Evolutionary conservation across 1,140 invertebrate genomes (phyloP).

Genomic region (Teleopsis dalmanni): DNA sequence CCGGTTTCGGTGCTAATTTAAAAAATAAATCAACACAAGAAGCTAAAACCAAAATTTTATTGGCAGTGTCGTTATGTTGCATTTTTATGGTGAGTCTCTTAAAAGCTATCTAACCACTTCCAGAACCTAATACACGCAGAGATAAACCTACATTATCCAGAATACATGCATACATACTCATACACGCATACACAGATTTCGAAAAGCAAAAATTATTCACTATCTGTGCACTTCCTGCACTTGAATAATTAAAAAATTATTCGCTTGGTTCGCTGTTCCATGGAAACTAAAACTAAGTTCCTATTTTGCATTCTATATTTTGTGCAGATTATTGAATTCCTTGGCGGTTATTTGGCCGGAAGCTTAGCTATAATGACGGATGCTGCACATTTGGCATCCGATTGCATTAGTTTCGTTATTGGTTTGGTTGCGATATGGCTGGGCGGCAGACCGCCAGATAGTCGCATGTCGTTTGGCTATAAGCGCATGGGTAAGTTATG

Average conservation of each 20-base stretch:
- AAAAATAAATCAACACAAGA: constrained; percentile 47
- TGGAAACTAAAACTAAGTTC: not conserved
- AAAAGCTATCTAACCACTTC: not conserved
- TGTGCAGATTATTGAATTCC: constrained; percentile 56
- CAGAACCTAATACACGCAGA: too few relatives aligned
- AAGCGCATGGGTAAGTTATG: constrained; percentile 61
- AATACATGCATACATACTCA: too few relatives aligned
- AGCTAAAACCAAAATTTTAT: constrained; percentile 51
- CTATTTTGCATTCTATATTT: constrained; percentile 12
- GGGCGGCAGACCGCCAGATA: constrained; percentile 56
- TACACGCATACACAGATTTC: too few relatives aligned
- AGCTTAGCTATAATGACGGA: constrained; percentile 78
- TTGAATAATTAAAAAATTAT: constrained; percentile 4
- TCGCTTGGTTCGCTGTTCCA: not conserved
- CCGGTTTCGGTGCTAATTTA: constrained; percentile 36
- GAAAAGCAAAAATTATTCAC: constrained; percentile 2
- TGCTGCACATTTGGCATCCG: constrained; percentile 75
- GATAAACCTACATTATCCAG: too few relatives aligned
- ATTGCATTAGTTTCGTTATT: constrained; percentile 74
- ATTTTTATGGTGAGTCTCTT: constrained; percentile 55
- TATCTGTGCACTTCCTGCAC: not conserved
- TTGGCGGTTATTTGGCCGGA: constrained; percentile 70
- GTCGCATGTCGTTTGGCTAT: constrained; percentile 71
- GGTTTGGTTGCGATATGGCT: constrained; percentile 69
- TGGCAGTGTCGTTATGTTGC: constrained; percentile 53